Base-by-base conservation (phyloP, 2,888 invertebrate genomes). In the Oscheius onirici region DNA sequence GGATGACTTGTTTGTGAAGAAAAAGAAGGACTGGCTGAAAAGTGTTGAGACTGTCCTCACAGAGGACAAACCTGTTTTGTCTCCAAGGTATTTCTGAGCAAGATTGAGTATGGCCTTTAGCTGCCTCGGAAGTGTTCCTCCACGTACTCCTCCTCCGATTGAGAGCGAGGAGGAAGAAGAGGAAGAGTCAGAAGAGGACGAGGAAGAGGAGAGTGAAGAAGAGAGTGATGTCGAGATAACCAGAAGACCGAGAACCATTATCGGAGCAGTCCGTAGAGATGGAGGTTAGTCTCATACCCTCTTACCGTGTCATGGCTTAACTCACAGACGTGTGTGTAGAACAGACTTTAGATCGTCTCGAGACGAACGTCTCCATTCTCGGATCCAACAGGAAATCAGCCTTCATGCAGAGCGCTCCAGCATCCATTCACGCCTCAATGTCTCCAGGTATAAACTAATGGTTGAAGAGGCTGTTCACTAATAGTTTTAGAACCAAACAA, bases 81-180 rank as follows among this genome's bases (percentile, higher is more conserved):
- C 34, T n/a, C 34, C 70, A 66, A 68, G 70, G 73, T 55, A 63
- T n/a, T 5, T 24, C 20, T 11, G 26, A 57, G 20, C 57, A 43
- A 40, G 17, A 46, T 24, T 3, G 20, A n/a, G n/a, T n/a, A n/a
- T n/a, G n/a, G n/a, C n/a, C 20, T 75, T 44, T 63, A 83, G 83
- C 46, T 76, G 75, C 28, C 77, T 77, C 6, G 83, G 82, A 11
- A 81, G 80, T 34, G 82, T 83, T 13, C 83, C 83, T 11, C 82
- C 83, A 0, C 71, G 83, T 11, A 78, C 79, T 11, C 83, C 83
- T 44, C 83, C 80, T 44, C 81, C 78, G n/a, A 68, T 78, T 43
- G 75, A 78, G 28, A 72, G 73, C 2, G 83, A 78, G 52, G 76
- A 77, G 34, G 83, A 83, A 67, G 79, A 82, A 20, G 76, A 79